These are phyloP conservation scores for Tupaia tana DNA, from an alignment of 2,113 vertebrate species.

Conservation along the genomic window DNA sequence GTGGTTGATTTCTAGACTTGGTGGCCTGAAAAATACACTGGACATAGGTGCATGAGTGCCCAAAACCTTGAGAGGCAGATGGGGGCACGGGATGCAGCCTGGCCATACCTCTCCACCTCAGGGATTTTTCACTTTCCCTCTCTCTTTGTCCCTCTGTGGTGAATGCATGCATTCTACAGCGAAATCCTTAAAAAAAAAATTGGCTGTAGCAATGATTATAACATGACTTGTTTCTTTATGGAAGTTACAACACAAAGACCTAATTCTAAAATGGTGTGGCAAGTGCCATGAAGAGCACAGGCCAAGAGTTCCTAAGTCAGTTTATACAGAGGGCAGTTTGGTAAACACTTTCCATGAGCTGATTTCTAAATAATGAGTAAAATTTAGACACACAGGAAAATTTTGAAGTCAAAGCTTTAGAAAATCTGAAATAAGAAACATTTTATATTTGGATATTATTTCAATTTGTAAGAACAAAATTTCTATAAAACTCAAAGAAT, in stretches of 20 bases:
- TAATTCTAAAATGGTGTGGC: neutral
- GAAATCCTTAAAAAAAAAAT: neutral
- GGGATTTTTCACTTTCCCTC: too few relatives aligned
- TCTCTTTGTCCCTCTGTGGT: too few relatives aligned
- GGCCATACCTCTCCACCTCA: too few relatives aligned
- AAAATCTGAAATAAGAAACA: neutral
- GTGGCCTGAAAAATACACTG: too few relatives aligned
- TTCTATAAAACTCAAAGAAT: neutral
- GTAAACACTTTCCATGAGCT: neutral
- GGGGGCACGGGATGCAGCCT: too few relatives aligned
- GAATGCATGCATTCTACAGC: too few relatives aligned
- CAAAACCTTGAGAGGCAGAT: too few relatives aligned
- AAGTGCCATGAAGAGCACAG: neutral
- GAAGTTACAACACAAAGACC: neutral
- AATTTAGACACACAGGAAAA: neutral
- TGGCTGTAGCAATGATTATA: neutral
- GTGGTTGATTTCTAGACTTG: too few relatives aligned
- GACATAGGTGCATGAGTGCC: too few relatives aligned
- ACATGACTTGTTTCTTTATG: neutral
- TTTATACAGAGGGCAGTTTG: neutral
- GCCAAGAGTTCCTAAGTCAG: neutral
- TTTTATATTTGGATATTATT: neutral
- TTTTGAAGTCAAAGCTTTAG: slow-evolving; percentile 20
- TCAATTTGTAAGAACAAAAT: neutral
- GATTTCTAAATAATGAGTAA: neutral